Evolutionary conservation across 2,113 vertebrate genomes (phyloP).

Genomic region (Fulmarus glacialis): DNA sequence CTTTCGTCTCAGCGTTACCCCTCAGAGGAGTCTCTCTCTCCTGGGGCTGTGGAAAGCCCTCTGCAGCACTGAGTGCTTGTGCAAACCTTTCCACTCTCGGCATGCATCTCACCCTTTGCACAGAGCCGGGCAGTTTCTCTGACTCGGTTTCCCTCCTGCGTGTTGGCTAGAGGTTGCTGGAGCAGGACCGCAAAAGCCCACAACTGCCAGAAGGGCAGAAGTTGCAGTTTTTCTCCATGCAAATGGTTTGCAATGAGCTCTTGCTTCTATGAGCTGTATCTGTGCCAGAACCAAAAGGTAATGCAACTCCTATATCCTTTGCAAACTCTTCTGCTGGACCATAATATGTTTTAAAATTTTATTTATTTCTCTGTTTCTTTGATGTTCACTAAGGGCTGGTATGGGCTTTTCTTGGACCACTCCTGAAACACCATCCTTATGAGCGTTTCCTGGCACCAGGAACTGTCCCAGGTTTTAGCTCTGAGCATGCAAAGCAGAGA

Average conservation of each 20-base stretch:
- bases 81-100: no score
- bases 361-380: neutral
- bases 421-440: neutral
- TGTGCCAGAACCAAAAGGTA: neutral
- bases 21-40: no score
- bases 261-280: neutral
- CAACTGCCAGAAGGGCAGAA: neutral
- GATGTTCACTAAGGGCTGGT: neutral
- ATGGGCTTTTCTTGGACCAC: neutral
- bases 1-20: rapidly evolving
- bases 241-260: neutral
- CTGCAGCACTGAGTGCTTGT: neutral
- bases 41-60: neutral
- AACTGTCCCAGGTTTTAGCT: neutral
- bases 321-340: neutral
- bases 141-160: rapidly evolving
- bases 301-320: neutral
- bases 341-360: neutral
- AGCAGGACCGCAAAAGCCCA: neutral
- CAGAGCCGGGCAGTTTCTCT: rapidly evolving
- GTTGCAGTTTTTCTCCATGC: neutral
- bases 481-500: neutral
- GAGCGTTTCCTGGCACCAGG: neutral
- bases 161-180: neutral
- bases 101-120: neutral